Percentiles rank a stretch among this genome's conserved stretches.
Evolutionary conservation across 2,113 vertebrate genomes (phyloP).

Genomic region (Crypturellus undulatus): DNA sequence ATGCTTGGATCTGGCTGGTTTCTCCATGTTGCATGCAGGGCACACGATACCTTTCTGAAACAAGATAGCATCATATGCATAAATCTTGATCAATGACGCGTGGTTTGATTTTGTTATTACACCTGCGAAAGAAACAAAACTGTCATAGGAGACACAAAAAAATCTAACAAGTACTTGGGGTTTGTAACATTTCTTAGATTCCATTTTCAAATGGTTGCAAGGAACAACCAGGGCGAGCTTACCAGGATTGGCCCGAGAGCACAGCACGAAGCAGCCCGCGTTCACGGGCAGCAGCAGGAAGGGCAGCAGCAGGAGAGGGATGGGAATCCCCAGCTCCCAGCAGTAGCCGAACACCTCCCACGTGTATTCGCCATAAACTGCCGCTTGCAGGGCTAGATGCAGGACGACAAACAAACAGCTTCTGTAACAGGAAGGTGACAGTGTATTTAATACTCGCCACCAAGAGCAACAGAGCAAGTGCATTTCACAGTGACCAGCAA

Average conservation of each 20-base stretch:
- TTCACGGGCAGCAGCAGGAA: conserved; percentile 86
- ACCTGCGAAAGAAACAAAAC: conserved; percentile 70
- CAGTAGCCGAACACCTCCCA: conserved; percentile 90
- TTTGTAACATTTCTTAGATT: background rate
- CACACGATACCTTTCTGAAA: conserved; percentile 84
- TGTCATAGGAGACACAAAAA: background rate
- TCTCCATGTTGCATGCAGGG: conserved; percentile 84
- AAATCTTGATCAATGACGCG: conserved; percentile 74
- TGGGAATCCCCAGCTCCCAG: conserved; percentile 85
- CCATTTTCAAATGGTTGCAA: background rate
- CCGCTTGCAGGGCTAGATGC: conserved; percentile 85
- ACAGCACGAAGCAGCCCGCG: conserved; percentile 84
- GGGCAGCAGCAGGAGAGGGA: conserved; percentile 83
- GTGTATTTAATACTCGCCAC: background rate
- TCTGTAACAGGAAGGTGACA: conserved; percentile 71
- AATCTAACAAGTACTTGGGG: no score
- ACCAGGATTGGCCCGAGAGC: conserved; percentile 89
- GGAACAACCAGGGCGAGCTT: background rate
- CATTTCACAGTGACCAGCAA: conserved; percentile 7
- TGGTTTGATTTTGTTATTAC: conserved; percentile 86
- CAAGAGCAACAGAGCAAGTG: conserved; percentile 26
- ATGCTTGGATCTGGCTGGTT: conserved; percentile 95
- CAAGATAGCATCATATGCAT: conserved; percentile 85
- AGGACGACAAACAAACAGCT: conserved; percentile 86
- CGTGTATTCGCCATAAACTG: conserved; percentile 88